Evolutionary conservation across 2,888 invertebrate genomes (phyloP), one percentile per base, ranked within the genome.

Genomic region (Cerastoderma edule): DNA sequence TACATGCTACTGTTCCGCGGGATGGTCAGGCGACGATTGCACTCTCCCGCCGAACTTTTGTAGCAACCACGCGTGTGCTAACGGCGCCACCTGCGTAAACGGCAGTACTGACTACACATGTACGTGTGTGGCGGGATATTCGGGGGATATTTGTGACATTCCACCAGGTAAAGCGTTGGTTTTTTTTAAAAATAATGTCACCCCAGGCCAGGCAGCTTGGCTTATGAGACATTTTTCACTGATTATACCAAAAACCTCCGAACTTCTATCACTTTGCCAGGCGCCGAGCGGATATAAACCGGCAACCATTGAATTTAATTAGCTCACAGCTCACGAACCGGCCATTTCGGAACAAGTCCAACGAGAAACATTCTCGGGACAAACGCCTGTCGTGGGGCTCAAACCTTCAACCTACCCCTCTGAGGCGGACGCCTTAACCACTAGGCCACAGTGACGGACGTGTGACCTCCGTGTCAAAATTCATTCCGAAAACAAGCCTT

Each of bases 31-130:
- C 32, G 33, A 8, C 6, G 39, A 60, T 27, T 60, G 60, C 24
- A 27, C 5, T 8, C 24, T 27, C 1, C 39, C 39, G 6, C 35
- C 39, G 0, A 39, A 60, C 19, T 60, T 39, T 27, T 60, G 60
- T 35, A 22, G 35, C 27, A 27, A 24, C n/a, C n/a, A 60, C 24
- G 33, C 13, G 4, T 60, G 60, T 39, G 27, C 19, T 5, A 60
- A 60, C 10, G 33, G n/a, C 10, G 60, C 60, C 22, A 60, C 60
- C 22, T 60, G 60, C 24, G 60, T 60, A 1, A 39, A 22, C 27
- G 60, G 60, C 8, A 35, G 39, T 16, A n/a, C 10, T 24, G 33
- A 22, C 8, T 60, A 39, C 13, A 60, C 35, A 22, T 60, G 60
- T n/a, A 39, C 60, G 1, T 60, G 60, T 33, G 1, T 39, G 19